Base-by-base conservation (phyloP, 2,888 invertebrate genomes). In the Harpalus rubripes region DNA sequence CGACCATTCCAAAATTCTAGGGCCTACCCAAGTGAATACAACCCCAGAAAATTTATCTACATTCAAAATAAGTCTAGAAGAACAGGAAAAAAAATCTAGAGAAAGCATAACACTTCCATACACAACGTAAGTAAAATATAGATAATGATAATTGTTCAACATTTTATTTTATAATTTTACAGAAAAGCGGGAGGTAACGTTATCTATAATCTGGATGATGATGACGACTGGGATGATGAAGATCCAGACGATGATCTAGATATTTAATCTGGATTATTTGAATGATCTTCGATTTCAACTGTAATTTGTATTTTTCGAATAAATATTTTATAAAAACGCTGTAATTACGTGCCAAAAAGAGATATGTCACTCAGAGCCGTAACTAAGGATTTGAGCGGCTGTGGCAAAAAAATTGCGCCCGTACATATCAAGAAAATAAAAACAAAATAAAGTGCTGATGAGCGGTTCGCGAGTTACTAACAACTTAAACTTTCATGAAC, bases 241-340 rank as follows among this genome's bases (percentile, higher is more conserved):
- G 96, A 97, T 91, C 96, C 96, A 0, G 97, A 97, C 92, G 96
- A 97, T 90, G 97, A 97, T 91, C 92, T 97, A 86, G 94, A 95
- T 91, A 94, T 96, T 88, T 94, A 91, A 10, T 16, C 15, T 15
- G 18, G 59, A 15, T 59, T 5, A 3, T 59, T n/a, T 59, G 15
- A 16, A 22, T n/a, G 22, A 22, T n/a, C n/a, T n/a, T n/a, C n/a
- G n/a, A n/a, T 76, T 52, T 15, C 8, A 41, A 72, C 18, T 16
- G 12, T 8, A 52, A 63, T 22, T 7, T 63, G 63, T 63, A 63
- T 63, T 26, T 63, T 63, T 59, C 0, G 18, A 59, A 59, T 59
- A 59, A 59, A 59, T 59, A 59, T 59, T 59, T 16, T 32, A 32
- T 32, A 32, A 32, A 22, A 22, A 22, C 22, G 22, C 22, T 22